Base-by-base conservation (phyloP, 1,140 invertebrate genomes). In the Heliothis subflexa region DNA sequence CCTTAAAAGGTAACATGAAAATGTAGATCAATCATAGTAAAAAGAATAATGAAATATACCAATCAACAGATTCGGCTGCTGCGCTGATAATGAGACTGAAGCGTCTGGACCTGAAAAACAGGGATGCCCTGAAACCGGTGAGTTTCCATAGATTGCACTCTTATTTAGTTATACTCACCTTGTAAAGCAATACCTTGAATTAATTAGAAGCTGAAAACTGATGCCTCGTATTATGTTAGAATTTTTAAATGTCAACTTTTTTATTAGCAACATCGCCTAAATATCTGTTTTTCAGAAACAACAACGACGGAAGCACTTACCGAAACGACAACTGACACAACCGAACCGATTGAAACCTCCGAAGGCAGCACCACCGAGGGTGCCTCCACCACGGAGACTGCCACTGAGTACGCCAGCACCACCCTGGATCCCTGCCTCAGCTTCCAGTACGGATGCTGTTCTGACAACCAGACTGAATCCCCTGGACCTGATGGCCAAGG, bases 371-470 rank as follows among this genome's bases (percentile, higher is more conserved):
- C 50, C 1, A 52, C 49, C 13, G 66, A 70, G 10, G 66, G 18
- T 45, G 50, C 47, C 66, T 52, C 45, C 47, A 68, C 68, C 18
- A 18, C 21, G 11, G 57, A 62, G 14, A n/a, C 21, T 50, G 33
- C 57, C 14, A 62, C 55, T 1, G 40, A 49, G n/a, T 55, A 62
- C 54, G 4, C 4, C 33, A 45, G 47, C 52, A 57, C 21, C 25
- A 62, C 68, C 18, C 14, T 52, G 59, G 59, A 76, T 61, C 45
- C 52, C 10, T 97, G 97, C 84, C 95, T 88, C 0, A 84, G 89
- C 13, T 95, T 96, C 4, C 95, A 96, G 71, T 97, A 96, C 81
- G 97, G 97, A 33, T 98, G 98, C 84, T 98, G 98, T 89, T 95
- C 96, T 11, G 97, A 98, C 93, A 96, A 95, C 33, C 91, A 94